Base-by-base conservation (phyloP, 2,797 vertebrate genomes). In the Podarcis siculus region DNA sequence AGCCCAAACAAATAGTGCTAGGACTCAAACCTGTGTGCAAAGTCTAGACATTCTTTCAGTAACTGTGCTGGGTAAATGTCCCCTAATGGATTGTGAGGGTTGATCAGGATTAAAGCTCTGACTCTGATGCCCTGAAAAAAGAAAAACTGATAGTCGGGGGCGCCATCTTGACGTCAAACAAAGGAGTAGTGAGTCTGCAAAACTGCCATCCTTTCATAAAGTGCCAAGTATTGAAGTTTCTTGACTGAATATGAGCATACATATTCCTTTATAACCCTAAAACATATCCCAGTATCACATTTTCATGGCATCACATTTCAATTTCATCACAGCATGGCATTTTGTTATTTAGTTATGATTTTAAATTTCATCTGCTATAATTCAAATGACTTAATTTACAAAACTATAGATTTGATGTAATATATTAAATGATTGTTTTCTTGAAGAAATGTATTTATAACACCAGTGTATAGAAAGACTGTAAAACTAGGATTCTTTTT, bases 71-170 rank as follows among this genome's bases (percentile, higher is more conserved):
- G 86, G 89, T 95, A 94, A 91, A 93, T 86, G 76, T 83, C 84
- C 88, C 94, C 92, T 90, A 94, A 80, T 0, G 92, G 94, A 83
- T 90, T 95, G 89, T 93, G 94, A 77, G 94, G 94, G 92, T 93
- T 95, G 87, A 92, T 92, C 78, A 94, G 89, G 90, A 95, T 94
- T 89, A 94, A 90, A 55, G 91, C 90, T 95, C 90, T 95, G 91
- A 95, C 87, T 79, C 37, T 61, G 89, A 93, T 92, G 67, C 92
- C 94, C 95, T 94, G 91, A 37, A 93, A 91, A 89, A 93, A 94
- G 86, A 93, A 90, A 91, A 89, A 86, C 86, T 85, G 75, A 35
- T 73, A 78, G 79, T n/a, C 72, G 84, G 71, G 87, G 86, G 89
- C 84, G 85, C 37, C 79, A 84, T 49, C 78, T 61, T 5, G 72